Evolutionary conservation across 2,888 invertebrate species (phyloP).

Genomic region (Nezara viridula): DNA sequence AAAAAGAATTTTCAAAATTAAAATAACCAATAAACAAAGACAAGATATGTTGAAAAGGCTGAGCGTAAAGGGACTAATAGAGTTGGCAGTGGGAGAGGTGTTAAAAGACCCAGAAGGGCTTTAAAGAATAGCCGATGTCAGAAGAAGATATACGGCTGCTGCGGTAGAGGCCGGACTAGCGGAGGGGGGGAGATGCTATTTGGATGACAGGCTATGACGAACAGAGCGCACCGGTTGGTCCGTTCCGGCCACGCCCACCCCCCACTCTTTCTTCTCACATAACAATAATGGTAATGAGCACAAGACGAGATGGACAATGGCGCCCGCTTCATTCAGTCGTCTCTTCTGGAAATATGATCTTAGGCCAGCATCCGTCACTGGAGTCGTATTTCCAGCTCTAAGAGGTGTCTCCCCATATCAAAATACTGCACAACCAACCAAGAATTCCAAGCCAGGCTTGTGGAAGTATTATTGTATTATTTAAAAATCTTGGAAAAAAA

Average conservation of each 20-base stretch:
- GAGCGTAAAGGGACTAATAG: slow-evolving; percentile 17
- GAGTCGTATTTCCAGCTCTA: background rate
- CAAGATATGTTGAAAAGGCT: background rate
- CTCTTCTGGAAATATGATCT: background rate
- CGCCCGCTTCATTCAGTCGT: slow-evolving; percentile 41
- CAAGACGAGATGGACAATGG: slow-evolving; percentile 53
- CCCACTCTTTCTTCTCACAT: slow-evolving; percentile 27
- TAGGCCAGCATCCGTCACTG: background rate
- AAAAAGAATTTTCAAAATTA: background rate
- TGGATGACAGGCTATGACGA: slow-evolving; percentile 57
- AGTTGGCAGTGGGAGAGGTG: slow-evolving; percentile 26
- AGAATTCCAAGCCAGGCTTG: no score
- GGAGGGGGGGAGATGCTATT: slow-evolving; percentile 11
- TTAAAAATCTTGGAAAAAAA: no score
- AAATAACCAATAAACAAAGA: background rate
- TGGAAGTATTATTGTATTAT: no score
- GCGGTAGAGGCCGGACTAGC: background rate
- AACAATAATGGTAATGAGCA: slow-evolving; percentile 57
- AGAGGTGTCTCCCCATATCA: background rate
- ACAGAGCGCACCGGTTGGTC: slow-evolving; percentile 35
- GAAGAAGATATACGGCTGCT: slow-evolving; percentile 2
- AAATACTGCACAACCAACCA: background rate
- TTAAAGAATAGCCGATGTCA: slow-evolving; percentile 44
- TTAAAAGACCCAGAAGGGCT: slow-evolving; percentile 44
- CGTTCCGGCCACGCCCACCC: slow-evolving; percentile 47